phyloP scores from a whole-genome alignment of 2,888 invertebrate species.

The Conops quadrifasciatus region DNA sequence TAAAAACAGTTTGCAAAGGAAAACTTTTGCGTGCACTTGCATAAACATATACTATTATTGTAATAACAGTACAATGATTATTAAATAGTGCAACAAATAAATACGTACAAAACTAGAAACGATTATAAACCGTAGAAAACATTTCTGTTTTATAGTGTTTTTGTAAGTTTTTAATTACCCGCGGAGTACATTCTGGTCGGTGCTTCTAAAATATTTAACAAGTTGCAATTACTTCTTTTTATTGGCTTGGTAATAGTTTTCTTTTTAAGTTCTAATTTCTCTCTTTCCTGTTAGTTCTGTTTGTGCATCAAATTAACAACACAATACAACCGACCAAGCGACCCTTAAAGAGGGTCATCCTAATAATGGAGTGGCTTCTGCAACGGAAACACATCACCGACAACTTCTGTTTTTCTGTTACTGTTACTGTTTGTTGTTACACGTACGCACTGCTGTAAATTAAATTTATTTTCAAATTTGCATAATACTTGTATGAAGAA shows the following conservation, averaged over 20 bases:
- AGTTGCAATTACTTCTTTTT: conserved; percentile 18
- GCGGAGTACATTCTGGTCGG: conserved; percentile 56
- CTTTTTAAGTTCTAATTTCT: neutral
- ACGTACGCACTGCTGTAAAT: neutral
- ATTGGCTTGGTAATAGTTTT: conserved; percentile 33
- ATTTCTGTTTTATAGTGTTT: conserved; percentile 12
- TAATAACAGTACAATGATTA: conserved; percentile 12
- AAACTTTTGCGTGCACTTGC: conserved; percentile 18
- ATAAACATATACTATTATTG: conserved; percentile 24
- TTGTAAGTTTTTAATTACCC: conserved; percentile 55
- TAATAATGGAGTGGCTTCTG: neutral
- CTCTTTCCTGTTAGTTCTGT: neutral
- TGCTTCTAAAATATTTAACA: neutral
- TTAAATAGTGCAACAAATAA: conserved; percentile 8
- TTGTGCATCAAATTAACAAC: neutral
- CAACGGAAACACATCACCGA: conserved; percentile 25
- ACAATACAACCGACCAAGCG: conserved; percentile 10
- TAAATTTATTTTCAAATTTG: neutral
- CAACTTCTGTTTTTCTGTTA: neutral
- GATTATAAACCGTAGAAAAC: conserved; percentile 16
- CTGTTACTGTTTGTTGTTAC: conserved; percentile 9
- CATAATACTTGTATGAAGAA: neutral
- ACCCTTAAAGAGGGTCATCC: neutral
- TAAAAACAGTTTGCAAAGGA: neutral
- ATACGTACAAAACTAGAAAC: conserved; percentile 8